phyloP scores from a whole-genome alignment of 2,113 vertebrate genomes.

The Hippopotamus amphibius region DNA sequence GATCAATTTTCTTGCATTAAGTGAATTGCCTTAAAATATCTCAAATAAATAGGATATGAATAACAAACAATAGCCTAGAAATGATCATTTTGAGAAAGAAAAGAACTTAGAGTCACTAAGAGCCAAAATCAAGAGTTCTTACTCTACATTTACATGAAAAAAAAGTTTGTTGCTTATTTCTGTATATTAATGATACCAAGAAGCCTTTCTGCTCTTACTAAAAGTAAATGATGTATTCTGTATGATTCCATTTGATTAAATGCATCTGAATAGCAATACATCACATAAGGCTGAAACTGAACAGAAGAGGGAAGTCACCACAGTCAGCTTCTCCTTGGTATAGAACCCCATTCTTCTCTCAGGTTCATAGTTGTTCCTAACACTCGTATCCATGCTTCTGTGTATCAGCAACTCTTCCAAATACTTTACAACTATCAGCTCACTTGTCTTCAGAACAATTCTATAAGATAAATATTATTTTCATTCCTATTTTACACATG shows the following conservation, averaged over 20 bases:
- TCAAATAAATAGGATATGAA: not conserved
- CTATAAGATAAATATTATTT: not conserved
- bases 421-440: not conserved
- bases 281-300: not conserved
- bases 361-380: not conserved
- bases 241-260: not conserved
- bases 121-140: not conserved
- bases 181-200: not conserved
- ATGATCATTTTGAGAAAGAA: not conserved
- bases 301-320: not conserved
- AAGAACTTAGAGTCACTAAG: not conserved
- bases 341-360: not conserved
- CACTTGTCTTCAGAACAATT: not conserved
- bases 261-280: not conserved
- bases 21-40: not conserved
- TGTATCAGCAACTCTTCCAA: not conserved
- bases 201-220: not conserved
- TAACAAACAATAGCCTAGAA: not conserved
- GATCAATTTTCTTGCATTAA: not conserved
- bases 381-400: not conserved
- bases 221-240: not conserved
- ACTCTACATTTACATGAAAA: not conserved
- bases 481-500: not conserved
- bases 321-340: not conserved
- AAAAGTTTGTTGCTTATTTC: not conserved